These are phyloP conservation scores for Ricordea florida DNA, from an alignment of 92 coral and sea anemone species.

Conservation along the genomic window DNA sequence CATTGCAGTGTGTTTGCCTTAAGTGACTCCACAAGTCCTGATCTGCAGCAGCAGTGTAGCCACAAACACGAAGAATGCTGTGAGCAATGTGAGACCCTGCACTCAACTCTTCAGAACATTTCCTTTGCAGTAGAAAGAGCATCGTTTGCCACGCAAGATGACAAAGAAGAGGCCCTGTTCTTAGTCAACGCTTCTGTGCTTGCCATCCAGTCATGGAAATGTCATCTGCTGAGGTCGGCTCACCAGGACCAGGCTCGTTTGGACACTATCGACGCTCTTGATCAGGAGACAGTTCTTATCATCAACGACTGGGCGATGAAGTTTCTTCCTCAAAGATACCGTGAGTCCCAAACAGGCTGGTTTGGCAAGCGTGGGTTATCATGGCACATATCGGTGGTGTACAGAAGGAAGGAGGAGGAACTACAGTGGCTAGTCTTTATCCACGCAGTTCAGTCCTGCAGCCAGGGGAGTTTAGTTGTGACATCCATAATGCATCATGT, in stretches of 20 bases:
- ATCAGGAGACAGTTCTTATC: slow-evolving; percentile 22
- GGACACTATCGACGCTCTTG: slow-evolving; percentile 18
- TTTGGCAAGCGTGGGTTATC: too few species aligned
- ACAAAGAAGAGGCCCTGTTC: slow-evolving; percentile 34
- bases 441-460: too few species aligned
- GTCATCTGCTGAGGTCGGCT: slow-evolving; percentile 17
- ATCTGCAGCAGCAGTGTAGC: slow-evolving; percentile 27
- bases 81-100: slow-evolving; percentile 27
- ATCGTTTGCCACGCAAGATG: slow-evolving; percentile 35
- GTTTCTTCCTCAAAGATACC: too few species aligned
- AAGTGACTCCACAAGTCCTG: too few species aligned
- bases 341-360: too few species aligned
- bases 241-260: slow-evolving; percentile 46
- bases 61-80: slow-evolving; percentile 39
- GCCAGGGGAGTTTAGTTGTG: too few species aligned
- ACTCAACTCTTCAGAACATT: neutral
- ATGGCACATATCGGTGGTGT: too few species aligned
- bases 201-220: slow-evolving; percentile 53
- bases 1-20: too few species aligned
- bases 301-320: slow-evolving; percentile 38
- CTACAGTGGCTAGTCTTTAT: slow-evolving; percentile 19
- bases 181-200: slow-evolving; percentile 23
- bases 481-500: too few species aligned
- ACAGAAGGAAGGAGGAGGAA: too few species aligned
- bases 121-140: slow-evolving; percentile 1